Percentiles rank a stretch among this genome's conserved stretches.
These are phyloP conservation scores for Luperina testacea DNA, from an alignment of 2,888 invertebrate species.

Conservation along the genomic window DNA sequence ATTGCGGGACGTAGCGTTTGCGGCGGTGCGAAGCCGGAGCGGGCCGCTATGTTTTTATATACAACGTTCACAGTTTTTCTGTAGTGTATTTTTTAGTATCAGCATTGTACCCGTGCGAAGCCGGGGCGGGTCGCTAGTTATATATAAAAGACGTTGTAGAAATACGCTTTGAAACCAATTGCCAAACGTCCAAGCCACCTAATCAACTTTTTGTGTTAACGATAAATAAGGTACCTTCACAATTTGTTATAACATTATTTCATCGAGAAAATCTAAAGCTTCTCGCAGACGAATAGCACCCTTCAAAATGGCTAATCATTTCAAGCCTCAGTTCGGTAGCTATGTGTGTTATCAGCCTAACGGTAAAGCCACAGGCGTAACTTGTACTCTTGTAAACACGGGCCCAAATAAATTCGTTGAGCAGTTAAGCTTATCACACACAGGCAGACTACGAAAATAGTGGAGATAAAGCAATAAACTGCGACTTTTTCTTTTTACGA, in stretches of 20 bases:
- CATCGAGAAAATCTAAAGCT: conserved; percentile 3
- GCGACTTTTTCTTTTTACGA: conserved; percentile 62
- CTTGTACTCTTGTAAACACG: conserved; percentile 48
- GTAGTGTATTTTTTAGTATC: too few species aligned
- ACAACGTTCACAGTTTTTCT: too few species aligned
- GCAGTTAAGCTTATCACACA: conserved; percentile 64
- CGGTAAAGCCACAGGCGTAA: conserved; percentile 31
- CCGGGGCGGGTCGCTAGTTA: too few species aligned
- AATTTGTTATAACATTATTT: neutral
- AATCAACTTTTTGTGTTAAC: neutral
- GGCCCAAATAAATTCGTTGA: conserved; percentile 53
- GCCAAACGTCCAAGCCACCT: neutral
- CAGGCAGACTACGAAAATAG: conserved; percentile 61
- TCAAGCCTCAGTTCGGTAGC: conserved; percentile 2
- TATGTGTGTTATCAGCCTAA: conserved; percentile 46
- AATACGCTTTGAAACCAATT: neutral
- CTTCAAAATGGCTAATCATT: conserved; percentile 16
- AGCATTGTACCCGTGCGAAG: too few species aligned
- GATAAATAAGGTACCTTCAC: neutral
- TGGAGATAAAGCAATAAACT: conserved; percentile 59
- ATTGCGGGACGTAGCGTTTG: too few species aligned
- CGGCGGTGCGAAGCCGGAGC: too few species aligned
- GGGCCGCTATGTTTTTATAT: too few species aligned
- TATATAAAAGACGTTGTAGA: neutral
- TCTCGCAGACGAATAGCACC: neutral